Conservation (phyloP, 2,113 vertebrate species). For the Dipodomys stephensi region DNA sequence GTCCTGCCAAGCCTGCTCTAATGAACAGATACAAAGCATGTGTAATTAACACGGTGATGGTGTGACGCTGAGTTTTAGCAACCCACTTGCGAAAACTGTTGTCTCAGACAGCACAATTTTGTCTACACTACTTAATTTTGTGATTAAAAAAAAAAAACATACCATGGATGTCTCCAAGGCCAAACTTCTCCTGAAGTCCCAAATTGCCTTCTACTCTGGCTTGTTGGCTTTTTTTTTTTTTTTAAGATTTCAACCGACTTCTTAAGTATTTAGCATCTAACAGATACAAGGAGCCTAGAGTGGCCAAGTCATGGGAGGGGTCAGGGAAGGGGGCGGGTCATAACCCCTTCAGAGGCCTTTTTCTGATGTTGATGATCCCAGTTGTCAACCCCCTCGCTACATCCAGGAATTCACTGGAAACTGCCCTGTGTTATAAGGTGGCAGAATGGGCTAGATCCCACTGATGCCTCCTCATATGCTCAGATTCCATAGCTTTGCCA, state of each 20-base stretch:
- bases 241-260: not conserved
- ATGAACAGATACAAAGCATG: slow-evolving; percentile 57
- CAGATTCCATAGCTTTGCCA: fast-evolving
- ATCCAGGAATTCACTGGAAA: not conserved
- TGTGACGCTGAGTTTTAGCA: not conserved
- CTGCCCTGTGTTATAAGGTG: not conserved
- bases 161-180: not conserved
- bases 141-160: not conserved
- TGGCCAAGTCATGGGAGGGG: not conserved
- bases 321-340: not conserved
- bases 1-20: slow-evolving; percentile 72
- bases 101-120: not conserved
- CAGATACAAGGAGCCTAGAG: not conserved
- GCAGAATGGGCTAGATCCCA: not conserved
- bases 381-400: not conserved
- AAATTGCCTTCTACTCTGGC: not conserved
- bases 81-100: not conserved
- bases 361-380: not conserved
- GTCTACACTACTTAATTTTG: not conserved
- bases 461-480: not conserved
- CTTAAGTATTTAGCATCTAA: not conserved
- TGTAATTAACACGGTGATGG: slow-evolving; percentile 28
- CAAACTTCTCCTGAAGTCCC: not conserved
- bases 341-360: not conserved
- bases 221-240: not conserved